Evolutionary conservation across 92 coral and sea anemone genomes (phyloP).

Genomic region (Phenganax stokvisi): DNA sequence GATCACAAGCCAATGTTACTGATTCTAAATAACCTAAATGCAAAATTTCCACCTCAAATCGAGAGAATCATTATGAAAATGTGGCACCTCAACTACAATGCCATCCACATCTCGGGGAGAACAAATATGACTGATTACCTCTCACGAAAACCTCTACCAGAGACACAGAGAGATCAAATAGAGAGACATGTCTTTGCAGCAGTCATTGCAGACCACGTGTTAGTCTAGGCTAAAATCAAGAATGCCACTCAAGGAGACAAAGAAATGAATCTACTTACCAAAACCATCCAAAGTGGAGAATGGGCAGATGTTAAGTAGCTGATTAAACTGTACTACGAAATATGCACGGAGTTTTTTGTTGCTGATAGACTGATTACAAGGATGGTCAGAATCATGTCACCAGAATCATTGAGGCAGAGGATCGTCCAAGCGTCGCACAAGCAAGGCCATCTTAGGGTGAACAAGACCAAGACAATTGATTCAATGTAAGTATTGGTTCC

Average conservation of each 20-base stretch:
- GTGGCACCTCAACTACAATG: conserved; percentile 25
- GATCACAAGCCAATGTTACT: conserved; percentile 61
- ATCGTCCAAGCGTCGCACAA: conserved; percentile 21
- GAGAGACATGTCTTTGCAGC: conserved; percentile 35
- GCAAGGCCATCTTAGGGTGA: conserved; percentile 26
- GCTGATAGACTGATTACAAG: conserved; percentile 38
- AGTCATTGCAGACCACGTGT: conserved; percentile 14
- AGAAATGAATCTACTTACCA: conserved; percentile 10
- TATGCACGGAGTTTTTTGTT: conserved; percentile 40
- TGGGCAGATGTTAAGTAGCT: conserved; percentile 39
- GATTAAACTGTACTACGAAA: conserved; percentile 41
- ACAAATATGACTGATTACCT: conserved; percentile 26
- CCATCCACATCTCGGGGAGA: conserved; percentile 25
- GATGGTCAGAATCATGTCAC: conserved; percentile 43
- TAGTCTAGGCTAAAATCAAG: conserved; percentile 24
- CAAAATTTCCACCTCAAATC: conserved; percentile 39
- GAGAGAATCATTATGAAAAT: conserved; percentile 39
- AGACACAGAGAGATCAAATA: background rate
- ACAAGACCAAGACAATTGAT: conserved; percentile 22
- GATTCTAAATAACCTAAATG: conserved; percentile 50
- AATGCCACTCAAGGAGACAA: conserved; percentile 16
- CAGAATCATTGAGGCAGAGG: background rate
- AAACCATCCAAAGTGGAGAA: conserved; percentile 35
- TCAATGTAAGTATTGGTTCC: conserved; percentile 53
- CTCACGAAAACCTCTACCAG: conserved; percentile 21